Percentiles rank a stretch among this genome's conserved stretches.
Conservation (phyloP, 2,888 invertebrate species). For the Thumatha senex region DNA sequence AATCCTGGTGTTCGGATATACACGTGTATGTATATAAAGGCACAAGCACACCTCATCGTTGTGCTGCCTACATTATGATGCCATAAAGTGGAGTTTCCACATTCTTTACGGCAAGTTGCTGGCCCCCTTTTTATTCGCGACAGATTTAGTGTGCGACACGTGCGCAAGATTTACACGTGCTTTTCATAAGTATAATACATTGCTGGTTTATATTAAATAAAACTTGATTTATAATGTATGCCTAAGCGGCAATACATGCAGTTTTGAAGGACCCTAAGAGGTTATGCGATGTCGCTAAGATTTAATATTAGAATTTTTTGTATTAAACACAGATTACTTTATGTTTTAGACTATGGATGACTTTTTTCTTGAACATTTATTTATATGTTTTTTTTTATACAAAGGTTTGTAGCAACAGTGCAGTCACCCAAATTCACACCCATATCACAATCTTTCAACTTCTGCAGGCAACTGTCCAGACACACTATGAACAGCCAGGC, state of each 20-base stretch:
- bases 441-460: no score
- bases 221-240: slow-evolving; percentile 28
- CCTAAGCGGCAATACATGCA: slow-evolving; percentile 26
- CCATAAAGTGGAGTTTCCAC: slow-evolving; percentile 71
- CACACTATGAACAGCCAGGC: no score
- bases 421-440: no score
- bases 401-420: no score
- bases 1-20: slow-evolving; percentile 49
- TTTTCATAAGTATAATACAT: slow-evolving; percentile 42
- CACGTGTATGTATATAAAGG: slow-evolving; percentile 26
- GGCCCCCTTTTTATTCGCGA: slow-evolving; percentile 48
- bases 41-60: slow-evolving; percentile 30
- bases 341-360: no score
- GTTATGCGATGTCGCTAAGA: not conserved
- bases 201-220: slow-evolving; percentile 39
- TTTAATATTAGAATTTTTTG: not conserved
- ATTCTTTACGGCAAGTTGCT: slow-evolving; percentile 63
- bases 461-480: no score
- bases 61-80: slow-evolving; percentile 45
- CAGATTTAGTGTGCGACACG: slow-evolving; percentile 57
- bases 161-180: slow-evolving; percentile 50
- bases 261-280: slow-evolving; percentile 27
- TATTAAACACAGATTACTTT: no score
- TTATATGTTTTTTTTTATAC: no score
- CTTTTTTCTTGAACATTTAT: no score